These are phyloP conservation scores for Pelecanoides urinatrix DNA, from an alignment of 2,113 vertebrate species.

Conservation along the genomic window DNA sequence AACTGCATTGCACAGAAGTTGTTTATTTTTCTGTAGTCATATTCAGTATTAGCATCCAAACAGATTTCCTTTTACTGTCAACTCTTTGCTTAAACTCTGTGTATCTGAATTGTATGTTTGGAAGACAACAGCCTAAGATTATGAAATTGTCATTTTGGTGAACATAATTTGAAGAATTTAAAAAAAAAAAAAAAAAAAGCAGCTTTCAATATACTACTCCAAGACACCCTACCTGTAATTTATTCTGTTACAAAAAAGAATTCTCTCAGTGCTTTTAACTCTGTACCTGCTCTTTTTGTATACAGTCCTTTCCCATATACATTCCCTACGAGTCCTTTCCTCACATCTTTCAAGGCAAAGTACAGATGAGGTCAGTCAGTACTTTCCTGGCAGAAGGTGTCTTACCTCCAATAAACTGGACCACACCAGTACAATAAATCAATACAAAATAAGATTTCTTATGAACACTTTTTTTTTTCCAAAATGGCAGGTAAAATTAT, in stretches of 20 bases:
- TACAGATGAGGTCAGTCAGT: background rate
- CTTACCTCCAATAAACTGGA: background rate
- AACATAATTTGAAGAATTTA: background rate
- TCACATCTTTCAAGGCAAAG: background rate
- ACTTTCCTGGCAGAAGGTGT: background rate
- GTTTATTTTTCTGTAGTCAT: background rate
- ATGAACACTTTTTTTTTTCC: background rate
- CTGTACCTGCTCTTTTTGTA: background rate
- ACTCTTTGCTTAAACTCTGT: background rate
- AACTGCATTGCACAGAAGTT: accelerated
- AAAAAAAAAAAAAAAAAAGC: background rate
- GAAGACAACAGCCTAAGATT: background rate
- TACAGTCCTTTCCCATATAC: background rate
- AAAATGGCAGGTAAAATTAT: background rate
- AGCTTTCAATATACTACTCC: background rate
- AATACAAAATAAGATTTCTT: background rate
- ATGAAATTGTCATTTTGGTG: background rate
- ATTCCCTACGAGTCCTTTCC: background rate
- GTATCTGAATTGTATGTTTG: background rate
- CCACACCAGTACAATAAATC: background rate
- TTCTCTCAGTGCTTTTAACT: background rate
- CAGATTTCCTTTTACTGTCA: background rate
- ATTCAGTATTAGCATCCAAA: background rate
- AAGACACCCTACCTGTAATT: background rate
- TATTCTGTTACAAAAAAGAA: background rate